Percentiles rank a stretch among this genome's conserved stretches.
phyloP scores from a whole-genome alignment of 2,113 vertebrate species.

The Puntigrus tetrazona region DNA sequence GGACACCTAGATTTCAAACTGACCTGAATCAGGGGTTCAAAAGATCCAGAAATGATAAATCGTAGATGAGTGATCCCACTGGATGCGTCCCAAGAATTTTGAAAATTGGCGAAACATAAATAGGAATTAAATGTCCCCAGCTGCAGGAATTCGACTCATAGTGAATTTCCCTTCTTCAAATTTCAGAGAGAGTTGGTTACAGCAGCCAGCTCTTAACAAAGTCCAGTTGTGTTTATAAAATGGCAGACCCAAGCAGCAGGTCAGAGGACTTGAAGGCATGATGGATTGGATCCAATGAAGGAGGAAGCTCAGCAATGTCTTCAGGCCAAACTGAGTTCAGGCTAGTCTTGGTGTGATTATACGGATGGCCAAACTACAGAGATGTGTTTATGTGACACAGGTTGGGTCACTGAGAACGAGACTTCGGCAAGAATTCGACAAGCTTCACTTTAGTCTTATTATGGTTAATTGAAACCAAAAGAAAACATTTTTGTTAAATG shows the following conservation, averaged over 20 bases:
- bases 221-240: conserved; percentile 61
- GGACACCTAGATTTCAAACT: conserved; percentile 9
- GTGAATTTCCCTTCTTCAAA: conserved; percentile 37
- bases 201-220: conserved; percentile 58
- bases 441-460: not conserved
- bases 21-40: conserved; percentile 42
- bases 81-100: conserved; percentile 50
- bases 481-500: not conserved
- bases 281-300: conserved; percentile 57
- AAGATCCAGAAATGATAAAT: conserved; percentile 46
- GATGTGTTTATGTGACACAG: conserved; percentile 19
- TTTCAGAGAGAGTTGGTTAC: conserved; percentile 28
- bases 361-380: conserved; percentile 34
- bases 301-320: conserved; percentile 21
- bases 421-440: conserved; percentile 5
- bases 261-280: conserved; percentile 48
- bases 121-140: conserved; percentile 55
- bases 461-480: not conserved
- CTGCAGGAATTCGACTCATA: conserved; percentile 34
- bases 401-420: not conserved
- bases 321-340: conserved; percentile 35
- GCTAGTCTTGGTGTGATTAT: conserved; percentile 5
- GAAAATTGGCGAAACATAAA: conserved; percentile 36
- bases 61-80: conserved; percentile 49
- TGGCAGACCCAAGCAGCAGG: conserved; percentile 40